Base-by-base conservation (phyloP, 2,797 vertebrate genomes). In the Tympanoctomys barrerae region DNA sequence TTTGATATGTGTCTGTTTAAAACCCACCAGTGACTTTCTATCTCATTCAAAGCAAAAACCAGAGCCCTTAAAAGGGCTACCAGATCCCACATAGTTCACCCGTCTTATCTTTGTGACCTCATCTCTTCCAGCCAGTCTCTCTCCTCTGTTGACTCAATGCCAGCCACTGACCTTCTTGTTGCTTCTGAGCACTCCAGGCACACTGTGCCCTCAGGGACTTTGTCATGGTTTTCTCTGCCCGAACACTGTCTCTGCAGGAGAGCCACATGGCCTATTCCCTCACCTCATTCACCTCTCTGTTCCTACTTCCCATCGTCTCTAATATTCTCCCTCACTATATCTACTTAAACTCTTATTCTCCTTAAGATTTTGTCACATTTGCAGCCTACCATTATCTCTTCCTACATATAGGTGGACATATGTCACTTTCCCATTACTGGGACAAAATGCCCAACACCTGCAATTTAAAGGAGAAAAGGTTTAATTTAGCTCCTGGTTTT, bases 31-130 rank as follows among this genome's bases (percentile, higher is more conserved):
- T 96, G 52, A 79, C 85, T 87, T 94, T 90, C 52, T 73, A 79
- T 94, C 66, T 95, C 64, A 85, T 81, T 97, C 68, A 77, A 28
- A 91, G 19, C 78, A 73, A 96, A 93, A 93, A 14, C 73, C 64
- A 94, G n/a, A 87, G 54, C 49, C 49, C 49, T 49, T 49, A 49
- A 49, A 49, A 49, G 49, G 49, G 49, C 49, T 49, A 49, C 91
- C 71, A 95, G 61, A 31, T 19, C 19, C 79, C 54, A 83, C 33
- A 31, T 90, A 52, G 18, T 57, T 64, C 92, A 39, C 88, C n/a
- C 26, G 22, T 66, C 1, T 81, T 92, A 57, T 57, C n/a, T 80
- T 87, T 92, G n/a, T 54, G n/a, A 79, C 28, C 24, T 96, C 57
- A 42, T 89, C 80, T 86, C 28, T 26, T 93, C 57, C 39, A 84